phyloP scores from a whole-genome alignment of 1,140 invertebrate genomes.

The Heliconius himera region DNA sequence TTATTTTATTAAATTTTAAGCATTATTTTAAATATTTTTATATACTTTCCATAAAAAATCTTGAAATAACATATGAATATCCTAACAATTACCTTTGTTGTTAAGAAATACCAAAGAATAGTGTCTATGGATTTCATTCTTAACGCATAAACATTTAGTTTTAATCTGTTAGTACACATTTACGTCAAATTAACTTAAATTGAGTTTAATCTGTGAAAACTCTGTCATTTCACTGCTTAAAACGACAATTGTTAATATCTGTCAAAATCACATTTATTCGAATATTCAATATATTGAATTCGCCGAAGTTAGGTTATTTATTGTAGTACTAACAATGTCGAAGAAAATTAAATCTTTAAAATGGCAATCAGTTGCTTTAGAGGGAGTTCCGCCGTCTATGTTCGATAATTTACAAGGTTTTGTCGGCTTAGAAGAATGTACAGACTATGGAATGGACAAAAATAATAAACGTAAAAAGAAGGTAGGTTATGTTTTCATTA shows the following conservation, averaged over 20 bases:
- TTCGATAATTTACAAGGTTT: conserved; percentile 81
- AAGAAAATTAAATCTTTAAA: conserved; percentile 70
- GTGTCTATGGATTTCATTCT: not conserved
- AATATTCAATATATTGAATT: conserved; percentile 5
- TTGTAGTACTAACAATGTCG: conserved; percentile 49
- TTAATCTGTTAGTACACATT: not conserved
- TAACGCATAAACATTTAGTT: not conserved
- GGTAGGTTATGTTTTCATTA: conserved; percentile 43
- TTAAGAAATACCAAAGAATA: not conserved
- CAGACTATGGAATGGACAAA: conserved; percentile 81
- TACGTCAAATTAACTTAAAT: not conserved
- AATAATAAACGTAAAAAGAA: conserved; percentile 62
- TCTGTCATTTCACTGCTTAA: not conserved
- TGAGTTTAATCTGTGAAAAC: not conserved
- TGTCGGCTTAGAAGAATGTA: conserved; percentile 84
- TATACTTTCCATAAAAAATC: too few species aligned
- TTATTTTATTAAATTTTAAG: too few species aligned
- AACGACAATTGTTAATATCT: not conserved
- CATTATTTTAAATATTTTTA: too few species aligned
- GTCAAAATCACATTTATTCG: conserved; percentile 34
- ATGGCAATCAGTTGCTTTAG: conserved; percentile 83
- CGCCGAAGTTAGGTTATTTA: not conserved
- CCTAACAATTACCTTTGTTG: too few species aligned
- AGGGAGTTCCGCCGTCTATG: conserved; percentile 77
- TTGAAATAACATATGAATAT: too few species aligned